Evolutionary conservation across 2,888 invertebrate species (phyloP).

Genomic region (Yponomeuta malinellus): DNA sequence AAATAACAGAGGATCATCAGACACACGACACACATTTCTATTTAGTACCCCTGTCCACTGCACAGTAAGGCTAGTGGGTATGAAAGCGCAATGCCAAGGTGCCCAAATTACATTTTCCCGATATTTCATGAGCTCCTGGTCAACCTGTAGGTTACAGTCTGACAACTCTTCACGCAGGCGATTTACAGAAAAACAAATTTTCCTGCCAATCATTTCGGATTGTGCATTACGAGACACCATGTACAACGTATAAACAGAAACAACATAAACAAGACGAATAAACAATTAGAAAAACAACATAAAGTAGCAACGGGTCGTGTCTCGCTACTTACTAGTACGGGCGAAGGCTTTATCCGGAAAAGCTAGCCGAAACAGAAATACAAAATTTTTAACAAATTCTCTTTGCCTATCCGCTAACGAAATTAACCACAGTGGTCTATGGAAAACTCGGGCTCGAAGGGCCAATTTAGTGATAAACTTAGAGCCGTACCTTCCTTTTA

Average conservation of each 20-base stretch:
- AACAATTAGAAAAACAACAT: conserved; percentile 31
- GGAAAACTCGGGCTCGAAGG: no score
- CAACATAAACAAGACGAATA: conserved; percentile 26
- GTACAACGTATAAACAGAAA: conserved; percentile 35
- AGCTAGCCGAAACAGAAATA: conserved; percentile 84
- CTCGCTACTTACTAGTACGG: conserved; percentile 96
- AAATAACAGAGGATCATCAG: no score
- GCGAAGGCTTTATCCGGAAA: conserved; percentile 99
- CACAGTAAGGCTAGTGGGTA: no score
- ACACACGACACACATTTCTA: no score
- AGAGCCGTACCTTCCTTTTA: no score
- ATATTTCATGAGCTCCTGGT: no score
- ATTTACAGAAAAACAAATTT: not conserved
- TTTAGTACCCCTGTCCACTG: no score
- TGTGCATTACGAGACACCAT: conserved; percentile 14
- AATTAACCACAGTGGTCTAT: not conserved
- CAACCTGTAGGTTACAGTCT: no score
- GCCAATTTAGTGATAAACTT: no score
- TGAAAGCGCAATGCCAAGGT: no score
- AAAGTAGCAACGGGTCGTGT: conserved; percentile 65
- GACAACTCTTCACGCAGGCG: not conserved
- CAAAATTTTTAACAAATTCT: conserved; percentile 35
- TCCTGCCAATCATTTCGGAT: not conserved
- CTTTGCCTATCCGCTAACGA: not conserved
- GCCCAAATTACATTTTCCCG: no score